phyloP scores from a whole-genome alignment of 2,797 vertebrate genomes.

The Calcarius lapponicus region DNA sequence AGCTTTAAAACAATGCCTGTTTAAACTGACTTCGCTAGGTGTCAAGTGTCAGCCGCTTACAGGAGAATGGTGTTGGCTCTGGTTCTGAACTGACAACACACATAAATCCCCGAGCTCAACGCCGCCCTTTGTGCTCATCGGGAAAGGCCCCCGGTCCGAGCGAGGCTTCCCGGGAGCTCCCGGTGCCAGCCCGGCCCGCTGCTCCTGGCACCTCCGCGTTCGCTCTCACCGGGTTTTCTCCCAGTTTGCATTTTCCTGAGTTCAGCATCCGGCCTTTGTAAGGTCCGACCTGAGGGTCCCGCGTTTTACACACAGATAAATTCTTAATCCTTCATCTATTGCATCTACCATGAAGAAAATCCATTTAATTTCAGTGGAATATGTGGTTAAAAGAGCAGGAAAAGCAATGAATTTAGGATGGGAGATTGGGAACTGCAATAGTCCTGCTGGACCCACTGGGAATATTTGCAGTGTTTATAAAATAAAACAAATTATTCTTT shows the following conservation, averaged over 20 bases:
- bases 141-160: neutral
- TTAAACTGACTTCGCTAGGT: slow-evolving; percentile 24
- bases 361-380: neutral
- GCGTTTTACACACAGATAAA: neutral
- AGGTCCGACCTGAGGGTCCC: neutral
- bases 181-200: neutral
- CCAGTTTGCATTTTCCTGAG: neutral
- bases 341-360: neutral
- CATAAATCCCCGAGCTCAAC: slow-evolving; percentile 3
- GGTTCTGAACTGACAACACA: neutral
- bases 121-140: neutral
- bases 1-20: slow-evolving; percentile 40
- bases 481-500: neutral
- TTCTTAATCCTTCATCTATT: neutral
- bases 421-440: neutral
- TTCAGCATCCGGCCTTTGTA: neutral
- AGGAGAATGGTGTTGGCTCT: slow-evolving; percentile 32
- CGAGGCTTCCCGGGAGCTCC: neutral
- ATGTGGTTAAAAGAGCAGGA: neutral
- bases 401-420: neutral
- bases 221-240: neutral
- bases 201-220: neutral
- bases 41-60: slow-evolving; percentile 30
- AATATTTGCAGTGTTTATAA: neutral
- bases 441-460: neutral